These are phyloP conservation scores for Salticus scenicus DNA, from an alignment of 2,888 invertebrate genomes.

Conservation along the genomic window DNA sequence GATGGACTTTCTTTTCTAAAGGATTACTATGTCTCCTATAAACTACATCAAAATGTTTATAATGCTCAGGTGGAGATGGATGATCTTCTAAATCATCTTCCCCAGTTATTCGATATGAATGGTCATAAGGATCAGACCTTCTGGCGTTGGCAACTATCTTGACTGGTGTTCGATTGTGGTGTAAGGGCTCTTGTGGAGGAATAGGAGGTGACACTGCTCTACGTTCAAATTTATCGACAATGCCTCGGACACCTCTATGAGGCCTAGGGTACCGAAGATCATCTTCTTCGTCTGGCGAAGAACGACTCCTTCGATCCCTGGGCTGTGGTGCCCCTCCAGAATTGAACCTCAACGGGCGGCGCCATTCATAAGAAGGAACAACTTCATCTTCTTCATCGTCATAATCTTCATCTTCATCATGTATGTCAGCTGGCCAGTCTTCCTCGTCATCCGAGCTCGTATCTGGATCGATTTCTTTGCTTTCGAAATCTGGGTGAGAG, in stretches of 20 bases:
- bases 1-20: conserved; percentile 46
- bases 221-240: conserved; percentile 65
- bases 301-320: conserved; percentile 47
- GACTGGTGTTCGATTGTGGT: conserved; percentile 37
- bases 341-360: conserved; percentile 30
- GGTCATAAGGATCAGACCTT: conserved; percentile 46
- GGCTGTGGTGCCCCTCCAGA: conserved; percentile 18
- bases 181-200: conserved; percentile 18
- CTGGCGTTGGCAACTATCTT: conserved; percentile 44
- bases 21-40: conserved; percentile 68
- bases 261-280: conserved; percentile 42
- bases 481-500: conserved; percentile 69
- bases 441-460: conserved; percentile 70
- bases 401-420: conserved; percentile 46
- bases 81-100: conserved; percentile 23
- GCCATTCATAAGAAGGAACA: conserved; percentile 59
- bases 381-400: conserved; percentile 58
- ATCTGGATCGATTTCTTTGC: conserved; percentile 69
- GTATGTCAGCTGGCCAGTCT: conserved; percentile 51
- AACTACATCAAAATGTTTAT: conserved; percentile 56
- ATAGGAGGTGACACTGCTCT: conserved; percentile 44
- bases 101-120: conserved; percentile 22
- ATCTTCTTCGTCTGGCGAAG: conserved; percentile 63
- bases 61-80: conserved; percentile 14
- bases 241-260: conserved; percentile 48